phyloP scores from a whole-genome alignment of 2,888 invertebrate species.

The Boloria selene region DNA sequence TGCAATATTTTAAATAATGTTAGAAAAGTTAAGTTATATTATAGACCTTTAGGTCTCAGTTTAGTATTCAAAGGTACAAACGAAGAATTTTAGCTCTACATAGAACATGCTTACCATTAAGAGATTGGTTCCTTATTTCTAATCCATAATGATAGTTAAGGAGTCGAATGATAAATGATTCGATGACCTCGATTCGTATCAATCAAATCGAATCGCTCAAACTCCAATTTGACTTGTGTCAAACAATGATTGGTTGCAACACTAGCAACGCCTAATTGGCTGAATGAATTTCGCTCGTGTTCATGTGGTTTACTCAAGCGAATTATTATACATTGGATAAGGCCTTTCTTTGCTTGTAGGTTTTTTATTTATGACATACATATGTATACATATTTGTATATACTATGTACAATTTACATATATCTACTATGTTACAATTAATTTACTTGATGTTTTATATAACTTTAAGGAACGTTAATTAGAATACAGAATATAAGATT shows the following conservation, averaged over 20 bases:
- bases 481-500: too few species aligned
- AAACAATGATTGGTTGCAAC: slow-evolving; percentile 80
- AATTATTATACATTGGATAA: slow-evolving; percentile 31
- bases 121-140: slow-evolving; percentile 16
- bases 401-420: too few species aligned
- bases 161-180: slow-evolving; percentile 69
- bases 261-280: slow-evolving; percentile 73
- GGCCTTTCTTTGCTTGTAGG: neutral
- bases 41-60: too few species aligned
- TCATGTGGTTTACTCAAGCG: slow-evolving; percentile 50
- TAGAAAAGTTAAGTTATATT: too few species aligned
- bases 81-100: neutral
- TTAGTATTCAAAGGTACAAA: too few species aligned
- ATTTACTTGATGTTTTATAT: too few species aligned
- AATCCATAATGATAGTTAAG: slow-evolving; percentile 39
- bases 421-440: neutral
- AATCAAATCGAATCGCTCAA: slow-evolving; percentile 73
- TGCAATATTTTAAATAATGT: too few species aligned
- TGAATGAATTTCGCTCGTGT: slow-evolving; percentile 73
- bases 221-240: slow-evolving; percentile 77
- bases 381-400: neutral
- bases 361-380: neutral
- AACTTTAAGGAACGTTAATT: too few species aligned
- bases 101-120: neutral
- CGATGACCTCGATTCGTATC: slow-evolving; percentile 75